Evolutionary conservation across 2,888 invertebrate genomes (phyloP).

Genomic region (Conops quadrifasciatus): DNA sequence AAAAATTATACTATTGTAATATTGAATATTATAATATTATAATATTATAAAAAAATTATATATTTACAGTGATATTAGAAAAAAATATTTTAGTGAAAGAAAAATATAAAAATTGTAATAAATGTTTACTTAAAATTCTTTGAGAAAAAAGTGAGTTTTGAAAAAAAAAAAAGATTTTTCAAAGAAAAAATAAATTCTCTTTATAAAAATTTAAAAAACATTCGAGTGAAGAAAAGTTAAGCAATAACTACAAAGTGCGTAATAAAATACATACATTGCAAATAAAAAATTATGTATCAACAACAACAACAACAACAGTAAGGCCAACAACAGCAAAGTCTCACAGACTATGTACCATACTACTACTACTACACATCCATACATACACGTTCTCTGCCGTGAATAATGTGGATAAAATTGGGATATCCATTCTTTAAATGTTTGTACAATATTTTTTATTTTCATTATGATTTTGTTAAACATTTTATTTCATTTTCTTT

Average conservation of each 20-base stretch:
- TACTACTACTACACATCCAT: neutral
- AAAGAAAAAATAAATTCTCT: neutral
- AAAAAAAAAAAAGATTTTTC: too few relatives aligned
- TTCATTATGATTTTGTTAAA: constrained; percentile 20
- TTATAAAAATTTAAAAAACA: neutral
- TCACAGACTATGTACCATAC: neutral
- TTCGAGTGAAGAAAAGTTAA: too few relatives aligned
- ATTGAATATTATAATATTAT: too few relatives aligned
- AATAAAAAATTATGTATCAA: neutral
- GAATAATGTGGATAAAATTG: constrained; percentile 49
- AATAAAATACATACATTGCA: neutral
- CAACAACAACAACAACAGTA: neutral
- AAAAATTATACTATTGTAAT: too few relatives aligned
- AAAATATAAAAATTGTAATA: too few relatives aligned
- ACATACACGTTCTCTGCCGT: constrained; percentile 41
- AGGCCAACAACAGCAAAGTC: constrained; percentile 2
- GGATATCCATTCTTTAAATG: constrained; percentile 50
- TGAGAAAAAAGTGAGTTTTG: too few relatives aligned
- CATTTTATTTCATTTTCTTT: neutral
- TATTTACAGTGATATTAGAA: too few relatives aligned
- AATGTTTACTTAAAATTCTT: too few relatives aligned
- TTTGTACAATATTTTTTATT: constrained; percentile 42
- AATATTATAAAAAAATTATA: too few relatives aligned
- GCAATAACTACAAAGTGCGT: neutral
- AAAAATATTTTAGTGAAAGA: too few relatives aligned